phyloP scores from a whole-genome alignment of 2,888 invertebrate genomes.

The Hybos culiciformis region DNA sequence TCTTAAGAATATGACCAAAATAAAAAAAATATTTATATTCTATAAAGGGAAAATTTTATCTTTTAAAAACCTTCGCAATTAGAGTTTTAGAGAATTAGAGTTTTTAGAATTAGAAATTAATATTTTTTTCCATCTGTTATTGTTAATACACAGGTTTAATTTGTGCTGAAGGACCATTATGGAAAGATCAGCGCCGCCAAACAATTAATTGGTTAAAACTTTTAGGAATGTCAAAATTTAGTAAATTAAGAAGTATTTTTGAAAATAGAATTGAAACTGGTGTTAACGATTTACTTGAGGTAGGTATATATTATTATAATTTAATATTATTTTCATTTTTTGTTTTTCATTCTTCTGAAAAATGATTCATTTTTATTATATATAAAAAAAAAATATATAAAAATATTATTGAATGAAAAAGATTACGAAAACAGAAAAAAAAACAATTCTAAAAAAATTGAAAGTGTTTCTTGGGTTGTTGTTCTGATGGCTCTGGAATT shows the following conservation, averaged over 20 bases:
- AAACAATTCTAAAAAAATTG: background rate
- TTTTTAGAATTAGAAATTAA: too few relatives aligned
- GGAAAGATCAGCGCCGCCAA: constrained; percentile 72
- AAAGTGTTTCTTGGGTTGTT: background rate
- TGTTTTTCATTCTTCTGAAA: background rate
- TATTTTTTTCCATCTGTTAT: too few relatives aligned
- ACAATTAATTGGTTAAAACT: constrained; percentile 56
- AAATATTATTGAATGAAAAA: background rate
- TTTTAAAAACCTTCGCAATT: too few relatives aligned
- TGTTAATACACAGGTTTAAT: constrained; percentile 50
- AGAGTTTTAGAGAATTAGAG: too few relatives aligned
- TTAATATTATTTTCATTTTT: background rate
- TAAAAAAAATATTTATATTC: background rate
- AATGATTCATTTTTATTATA: background rate
- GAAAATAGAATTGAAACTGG: constrained; percentile 50
- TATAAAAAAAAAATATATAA: background rate
- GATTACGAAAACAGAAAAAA: background rate
- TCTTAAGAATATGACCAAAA: background rate
- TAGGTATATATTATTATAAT: constrained; percentile 13
- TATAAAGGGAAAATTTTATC: too few relatives aligned
- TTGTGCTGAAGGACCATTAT: constrained; percentile 64
- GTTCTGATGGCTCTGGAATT: background rate
- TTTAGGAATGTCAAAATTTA: constrained; percentile 56
- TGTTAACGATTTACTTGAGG: constrained; percentile 45
- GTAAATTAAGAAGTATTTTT: constrained; percentile 45